Conservation (phyloP, 2,113 vertebrate species). For the Procavia capensis region DNA sequence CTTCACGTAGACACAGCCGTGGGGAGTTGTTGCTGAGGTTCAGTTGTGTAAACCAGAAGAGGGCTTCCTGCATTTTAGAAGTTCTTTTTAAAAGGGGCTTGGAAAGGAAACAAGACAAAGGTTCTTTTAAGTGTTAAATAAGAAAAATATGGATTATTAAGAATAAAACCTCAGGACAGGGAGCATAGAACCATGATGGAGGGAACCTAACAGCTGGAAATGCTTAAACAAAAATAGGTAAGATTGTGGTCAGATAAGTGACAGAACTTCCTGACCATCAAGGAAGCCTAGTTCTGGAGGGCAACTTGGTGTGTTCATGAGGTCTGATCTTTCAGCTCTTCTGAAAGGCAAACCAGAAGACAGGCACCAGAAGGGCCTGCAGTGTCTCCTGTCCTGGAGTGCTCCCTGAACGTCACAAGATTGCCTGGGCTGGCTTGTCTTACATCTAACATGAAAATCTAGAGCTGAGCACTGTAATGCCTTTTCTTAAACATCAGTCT, state of each 20-base stretch:
- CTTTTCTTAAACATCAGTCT: background rate
- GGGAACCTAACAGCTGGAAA: background rate
- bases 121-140: slow-evolving; percentile 7
- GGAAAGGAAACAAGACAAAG: background rate
- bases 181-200: background rate
- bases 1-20: slow-evolving; percentile 55
- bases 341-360: background rate
- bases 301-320: background rate
- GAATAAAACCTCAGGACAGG: background rate
- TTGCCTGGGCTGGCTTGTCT: background rate
- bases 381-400: background rate
- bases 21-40: slow-evolving; percentile 54
- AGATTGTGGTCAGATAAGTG: background rate
- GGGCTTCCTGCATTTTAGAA: background rate
- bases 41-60: slow-evolving; percentile 47
- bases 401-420: background rate
- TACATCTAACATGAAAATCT: background rate
- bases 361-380: slow-evolving; percentile 31
- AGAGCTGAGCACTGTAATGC: background rate
- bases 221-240: background rate
- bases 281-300: background rate
- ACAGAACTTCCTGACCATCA: background rate
- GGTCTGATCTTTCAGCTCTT: background rate
- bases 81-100: background rate
- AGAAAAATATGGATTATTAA: background rate